Conservation (phyloP, 2,113 vertebrate genomes). For the Lepisosteus oculatus region DNA sequence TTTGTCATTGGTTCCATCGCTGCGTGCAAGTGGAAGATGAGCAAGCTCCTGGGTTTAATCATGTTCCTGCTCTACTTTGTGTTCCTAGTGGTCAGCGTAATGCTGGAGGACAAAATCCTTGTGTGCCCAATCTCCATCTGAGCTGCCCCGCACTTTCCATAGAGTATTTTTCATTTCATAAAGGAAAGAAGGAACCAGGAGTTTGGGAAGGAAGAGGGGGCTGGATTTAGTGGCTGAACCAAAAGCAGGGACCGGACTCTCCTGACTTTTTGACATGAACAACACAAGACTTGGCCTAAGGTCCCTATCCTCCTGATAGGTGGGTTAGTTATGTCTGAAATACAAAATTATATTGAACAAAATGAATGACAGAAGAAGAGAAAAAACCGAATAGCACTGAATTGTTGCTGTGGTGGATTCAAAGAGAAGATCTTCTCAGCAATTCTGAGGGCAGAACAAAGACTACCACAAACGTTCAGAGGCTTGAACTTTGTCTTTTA, state of each 20-base stretch:
- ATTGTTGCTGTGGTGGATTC: slow-evolving; percentile 20
- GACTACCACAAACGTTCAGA: background rate
- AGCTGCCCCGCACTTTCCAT: slow-evolving; percentile 28
- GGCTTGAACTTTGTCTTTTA: background rate
- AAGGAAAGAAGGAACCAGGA: slow-evolving; percentile 22
- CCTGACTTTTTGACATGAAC: slow-evolving; percentile 20
- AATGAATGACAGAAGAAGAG: slow-evolving; percentile 20
- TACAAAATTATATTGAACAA: slow-evolving; percentile 42
- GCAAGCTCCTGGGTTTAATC: slow-evolving; percentile 88
- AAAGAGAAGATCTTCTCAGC: slow-evolving; percentile 29
- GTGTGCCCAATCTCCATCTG: slow-evolving; percentile 84
- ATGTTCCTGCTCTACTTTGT: slow-evolving; percentile 93
- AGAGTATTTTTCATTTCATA: background rate
- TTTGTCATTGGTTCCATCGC: slow-evolving; percentile 94
- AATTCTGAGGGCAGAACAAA: slow-evolving; percentile 13
- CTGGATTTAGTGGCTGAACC: background rate
- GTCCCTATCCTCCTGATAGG: slow-evolving; percentile 19
- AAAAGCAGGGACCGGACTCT: background rate
- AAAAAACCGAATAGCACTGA: too few species aligned
- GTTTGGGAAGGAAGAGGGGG: background rate
- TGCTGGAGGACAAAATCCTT: slow-evolving; percentile 85
- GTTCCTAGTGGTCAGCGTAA: slow-evolving; percentile 91
- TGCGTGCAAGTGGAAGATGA: slow-evolving; percentile 93
- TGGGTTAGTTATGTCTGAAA: slow-evolving; percentile 36
- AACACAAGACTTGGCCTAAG: slow-evolving; percentile 24